Evolutionary conservation across 2,113 vertebrate genomes (phyloP).

Genomic region (Malaclemys terrapin): DNA sequence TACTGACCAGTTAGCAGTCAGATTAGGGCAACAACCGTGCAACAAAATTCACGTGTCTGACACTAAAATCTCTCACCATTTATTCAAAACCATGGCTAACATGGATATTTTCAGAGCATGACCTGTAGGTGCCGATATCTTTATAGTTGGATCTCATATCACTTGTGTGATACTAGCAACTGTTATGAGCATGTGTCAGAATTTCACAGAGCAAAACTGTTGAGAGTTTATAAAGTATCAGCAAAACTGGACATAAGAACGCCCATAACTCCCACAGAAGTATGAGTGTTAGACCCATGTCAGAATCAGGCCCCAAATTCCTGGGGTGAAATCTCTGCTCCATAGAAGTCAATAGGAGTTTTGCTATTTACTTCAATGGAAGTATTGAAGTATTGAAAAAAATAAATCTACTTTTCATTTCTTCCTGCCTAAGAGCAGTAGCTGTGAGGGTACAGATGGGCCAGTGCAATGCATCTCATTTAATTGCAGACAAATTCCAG

Average conservation of each 20-base stretch:
- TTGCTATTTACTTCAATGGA: background rate
- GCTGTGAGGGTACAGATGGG: too few relatives aligned
- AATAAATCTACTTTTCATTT: background rate
- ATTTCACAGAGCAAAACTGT: background rate
- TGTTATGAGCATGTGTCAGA: background rate
- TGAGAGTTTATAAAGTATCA: too few relatives aligned
- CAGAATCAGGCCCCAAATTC: background rate
- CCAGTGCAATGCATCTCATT: background rate
- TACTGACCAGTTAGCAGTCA: background rate
- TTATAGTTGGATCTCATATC: background rate
- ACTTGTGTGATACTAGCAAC: rapidly evolving
- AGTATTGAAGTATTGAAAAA: too few relatives aligned
- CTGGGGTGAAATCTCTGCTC: too few relatives aligned
- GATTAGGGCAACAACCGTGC: background rate
- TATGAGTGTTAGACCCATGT: background rate
- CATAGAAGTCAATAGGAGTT: background rate
- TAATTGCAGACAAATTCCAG: background rate
- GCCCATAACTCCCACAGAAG: background rate
- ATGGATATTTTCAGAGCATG: background rate
- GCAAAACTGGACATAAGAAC: background rate
- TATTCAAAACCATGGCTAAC: background rate
- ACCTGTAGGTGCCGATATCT: background rate
- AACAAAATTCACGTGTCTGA: background rate
- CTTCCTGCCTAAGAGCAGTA: background rate
- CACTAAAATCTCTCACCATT: background rate